Conservation (phyloP, 1,140 invertebrate genomes). For the Magallana ariakensis region DNA sequence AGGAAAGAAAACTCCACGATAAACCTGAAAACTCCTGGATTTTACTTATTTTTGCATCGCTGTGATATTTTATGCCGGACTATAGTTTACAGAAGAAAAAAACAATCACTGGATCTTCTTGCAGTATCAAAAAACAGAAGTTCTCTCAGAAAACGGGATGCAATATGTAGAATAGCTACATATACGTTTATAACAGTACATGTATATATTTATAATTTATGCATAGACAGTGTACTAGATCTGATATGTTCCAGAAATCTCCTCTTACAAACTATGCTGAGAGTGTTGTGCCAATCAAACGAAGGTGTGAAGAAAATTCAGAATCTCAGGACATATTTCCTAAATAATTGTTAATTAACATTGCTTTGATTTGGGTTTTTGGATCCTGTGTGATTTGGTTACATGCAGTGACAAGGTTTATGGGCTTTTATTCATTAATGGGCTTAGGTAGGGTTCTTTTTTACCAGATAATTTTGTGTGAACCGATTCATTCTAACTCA, state of each 20-base stretch:
- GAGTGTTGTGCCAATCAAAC: neutral
- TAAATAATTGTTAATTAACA: neutral
- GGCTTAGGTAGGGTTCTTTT: too few relatives aligned
- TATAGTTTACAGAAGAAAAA: neutral
- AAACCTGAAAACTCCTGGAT: neutral
- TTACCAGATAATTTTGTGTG: too few relatives aligned
- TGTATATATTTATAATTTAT: slow-evolving; percentile 18
- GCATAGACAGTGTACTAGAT: neutral
- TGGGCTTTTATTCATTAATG: neutral
- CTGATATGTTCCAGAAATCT: neutral
- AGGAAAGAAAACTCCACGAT: slow-evolving; percentile 40
- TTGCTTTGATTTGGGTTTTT: neutral
- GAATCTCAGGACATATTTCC: slow-evolving; percentile 3
- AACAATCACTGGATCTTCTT: neutral
- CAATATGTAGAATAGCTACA: slow-evolving; percentile 35
- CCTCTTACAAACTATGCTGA: neutral
- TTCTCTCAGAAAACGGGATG: neutral
- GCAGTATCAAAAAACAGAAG: neutral
- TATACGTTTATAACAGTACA: neutral
- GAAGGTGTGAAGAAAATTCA: neutral
- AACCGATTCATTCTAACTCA: too few relatives aligned
- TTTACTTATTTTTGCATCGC: neutral
- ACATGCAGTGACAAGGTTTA: neutral
- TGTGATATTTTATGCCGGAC: slow-evolving; percentile 3
- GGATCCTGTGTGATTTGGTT: slow-evolving; percentile 2